Evolutionary conservation across 1,140 invertebrate genomes (phyloP).

Genomic region (Heliconius nattereri): DNA sequence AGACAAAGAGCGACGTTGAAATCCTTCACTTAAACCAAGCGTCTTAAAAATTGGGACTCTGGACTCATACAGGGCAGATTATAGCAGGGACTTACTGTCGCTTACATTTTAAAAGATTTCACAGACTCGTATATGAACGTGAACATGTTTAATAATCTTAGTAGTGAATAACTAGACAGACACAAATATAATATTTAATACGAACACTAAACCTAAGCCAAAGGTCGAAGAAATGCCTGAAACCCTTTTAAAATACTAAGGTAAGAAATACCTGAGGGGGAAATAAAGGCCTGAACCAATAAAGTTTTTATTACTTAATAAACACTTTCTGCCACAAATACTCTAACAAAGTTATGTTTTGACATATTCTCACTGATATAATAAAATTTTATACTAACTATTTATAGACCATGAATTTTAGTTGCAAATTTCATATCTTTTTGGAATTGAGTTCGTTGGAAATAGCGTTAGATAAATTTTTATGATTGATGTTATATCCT

Average conservation of each 20-base stretch:
- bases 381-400: slow-evolving; percentile 4
- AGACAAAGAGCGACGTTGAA: too few relatives aligned
- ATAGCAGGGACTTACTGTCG: too few relatives aligned
- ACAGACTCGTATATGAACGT: too few relatives aligned
- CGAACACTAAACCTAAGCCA: too few relatives aligned
- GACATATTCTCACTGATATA: neutral
- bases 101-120: too few relatives aligned
- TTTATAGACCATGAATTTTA: neutral
- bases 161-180: too few relatives aligned
- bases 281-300: slow-evolving; percentile 22
- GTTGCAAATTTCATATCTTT: slow-evolving; percentile 6
- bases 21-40: too few relatives aligned
- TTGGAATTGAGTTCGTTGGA: neutral
- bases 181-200: too few relatives aligned
- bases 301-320: slow-evolving; percentile 28
- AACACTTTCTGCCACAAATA: slow-evolving; percentile 21
- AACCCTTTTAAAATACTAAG: neutral
- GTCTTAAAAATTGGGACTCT: too few relatives aligned
- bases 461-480: neutral
- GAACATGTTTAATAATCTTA: too few relatives aligned
- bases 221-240: neutral
- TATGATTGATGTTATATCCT: too few relatives aligned
- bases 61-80: too few relatives aligned
- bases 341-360: neutral
- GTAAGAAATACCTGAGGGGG: slow-evolving; percentile 1